Base-by-base conservation (phyloP, 2,888 invertebrate genomes). In the Tupiocoris notatus region DNA sequence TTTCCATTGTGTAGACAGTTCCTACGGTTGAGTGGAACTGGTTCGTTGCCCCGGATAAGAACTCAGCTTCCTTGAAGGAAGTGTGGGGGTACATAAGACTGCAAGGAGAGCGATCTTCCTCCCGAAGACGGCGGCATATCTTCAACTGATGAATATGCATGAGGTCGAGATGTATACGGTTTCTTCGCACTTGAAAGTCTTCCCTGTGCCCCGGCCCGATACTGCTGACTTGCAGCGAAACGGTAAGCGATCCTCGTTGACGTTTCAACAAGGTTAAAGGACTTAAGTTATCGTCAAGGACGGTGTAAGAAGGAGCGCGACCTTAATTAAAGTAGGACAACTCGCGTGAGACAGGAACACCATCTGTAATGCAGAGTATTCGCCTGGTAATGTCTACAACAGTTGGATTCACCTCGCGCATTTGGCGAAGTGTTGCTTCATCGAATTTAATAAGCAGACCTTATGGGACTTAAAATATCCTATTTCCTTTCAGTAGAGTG, bases 81-180 rank as follows among this genome's bases (percentile, higher is more conserved):
- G 39, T 3, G 39, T 39, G 39, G 39, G 3, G 39, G 39, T 12
- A n/a, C n/a, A n/a, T n/a, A 39, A 12, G 39, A 39, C 39, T 39
- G 39, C 39, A 7, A 12, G 39, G 6, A 39, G 12, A 39, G 39
- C 39, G 39, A 39, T 39, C 39, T 39, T 3, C 39, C 39, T 39
- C 39, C 12, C 39, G 39, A 39, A 39, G 39, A 39, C 39, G 3
- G 6, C 12, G 39, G 63, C 17, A 63, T 63, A 63, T 63, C 23
- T 63, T 63, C 17, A 59, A n/a, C 17, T 59, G 3, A 63, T 63
- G 22, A 63, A 63, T 63, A 63, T 63, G 63, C 63, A 63, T 63
- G 63, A 63, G 16, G 63, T 6, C 39, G 39, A 39, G 39, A 39
- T 39, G 39, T 39, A 39, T 39, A 39, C 6, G 39, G 39, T 39